Evolutionary conservation across 2,113 vertebrate genomes (phyloP).

Genomic region (Serilophus lunatus): DNA sequence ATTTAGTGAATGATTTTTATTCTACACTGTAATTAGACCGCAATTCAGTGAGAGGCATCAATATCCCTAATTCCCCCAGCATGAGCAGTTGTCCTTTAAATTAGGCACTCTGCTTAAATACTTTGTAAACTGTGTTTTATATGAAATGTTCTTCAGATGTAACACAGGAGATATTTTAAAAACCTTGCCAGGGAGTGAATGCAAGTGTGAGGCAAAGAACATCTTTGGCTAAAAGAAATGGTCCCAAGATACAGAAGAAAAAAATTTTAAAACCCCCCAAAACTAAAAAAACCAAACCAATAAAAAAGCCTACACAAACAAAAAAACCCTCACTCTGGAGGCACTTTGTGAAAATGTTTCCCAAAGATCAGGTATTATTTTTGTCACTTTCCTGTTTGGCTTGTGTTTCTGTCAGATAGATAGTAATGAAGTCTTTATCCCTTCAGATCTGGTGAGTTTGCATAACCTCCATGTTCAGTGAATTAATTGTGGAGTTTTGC

Average conservation of each 20-base stretch:
- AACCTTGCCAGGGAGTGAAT: neutral
- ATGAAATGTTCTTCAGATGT: neutral
- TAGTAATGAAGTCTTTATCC: neutral
- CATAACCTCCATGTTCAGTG: neutral
- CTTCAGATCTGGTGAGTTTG: neutral
- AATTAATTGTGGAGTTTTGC: neutral
- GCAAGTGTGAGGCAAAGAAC: neutral
- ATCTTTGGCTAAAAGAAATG: neutral
- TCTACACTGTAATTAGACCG: neutral
- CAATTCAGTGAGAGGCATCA: neutral
- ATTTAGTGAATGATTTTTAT: neutral
- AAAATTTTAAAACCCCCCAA: too few relatives aligned
- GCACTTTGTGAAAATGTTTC: neutral
- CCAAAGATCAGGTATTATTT: neutral
- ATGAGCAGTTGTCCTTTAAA: neutral
- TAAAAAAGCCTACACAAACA: accelerated
- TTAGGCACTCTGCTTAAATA: neutral
- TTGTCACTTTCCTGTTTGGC: neutral
- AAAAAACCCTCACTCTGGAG: neutral
- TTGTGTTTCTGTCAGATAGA: neutral
- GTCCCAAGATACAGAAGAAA: neutral
- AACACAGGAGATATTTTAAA: neutral
- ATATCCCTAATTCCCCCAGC: neutral
- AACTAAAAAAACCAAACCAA: accelerated
- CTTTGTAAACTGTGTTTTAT: neutral